phyloP scores from a whole-genome alignment of 2,888 invertebrate species.

The Magallana nippona region DNA sequence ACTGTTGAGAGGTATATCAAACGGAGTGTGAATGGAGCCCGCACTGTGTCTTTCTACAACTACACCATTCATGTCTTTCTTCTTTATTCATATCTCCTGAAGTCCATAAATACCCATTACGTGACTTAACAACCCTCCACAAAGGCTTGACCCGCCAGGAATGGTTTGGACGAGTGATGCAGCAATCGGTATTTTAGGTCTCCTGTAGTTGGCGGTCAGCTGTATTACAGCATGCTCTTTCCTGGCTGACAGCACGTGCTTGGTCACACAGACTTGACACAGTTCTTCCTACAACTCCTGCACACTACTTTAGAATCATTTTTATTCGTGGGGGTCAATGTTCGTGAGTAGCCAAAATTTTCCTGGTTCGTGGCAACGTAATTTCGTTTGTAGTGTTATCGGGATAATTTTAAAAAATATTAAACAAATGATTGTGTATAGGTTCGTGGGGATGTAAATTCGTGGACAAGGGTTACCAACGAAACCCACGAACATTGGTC shows the following conservation, averaged over 20 bases:
- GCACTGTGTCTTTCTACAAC: neutral
- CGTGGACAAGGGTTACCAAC: too few species aligned
- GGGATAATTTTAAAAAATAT: too few species aligned
- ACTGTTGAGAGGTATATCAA: neutral
- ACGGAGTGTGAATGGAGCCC: neutral
- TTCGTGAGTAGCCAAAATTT: too few species aligned
- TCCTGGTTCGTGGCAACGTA: too few species aligned
- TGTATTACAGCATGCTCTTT: neutral
- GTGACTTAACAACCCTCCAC: neutral
- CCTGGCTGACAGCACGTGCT: neutral
- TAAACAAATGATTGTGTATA: too few species aligned
- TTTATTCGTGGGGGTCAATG: too few species aligned
- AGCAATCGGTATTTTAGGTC: neutral
- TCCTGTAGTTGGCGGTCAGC: neutral
- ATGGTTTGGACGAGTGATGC: neutral
- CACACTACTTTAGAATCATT: too few species aligned
- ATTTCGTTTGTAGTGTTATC: too few species aligned
- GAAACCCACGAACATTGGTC: too few species aligned
- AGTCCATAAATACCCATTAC: neutral
- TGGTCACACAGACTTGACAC: neutral
- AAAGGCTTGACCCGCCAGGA: neutral
- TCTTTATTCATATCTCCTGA: neutral
- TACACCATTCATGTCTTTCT: conserved; percentile 9
- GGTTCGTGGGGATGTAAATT: too few species aligned
- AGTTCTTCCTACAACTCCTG: neutral